These are phyloP conservation scores for Parauchenoglanis ngamensis DNA, from an alignment of 2,797 vertebrate species.

Conservation along the genomic window DNA sequence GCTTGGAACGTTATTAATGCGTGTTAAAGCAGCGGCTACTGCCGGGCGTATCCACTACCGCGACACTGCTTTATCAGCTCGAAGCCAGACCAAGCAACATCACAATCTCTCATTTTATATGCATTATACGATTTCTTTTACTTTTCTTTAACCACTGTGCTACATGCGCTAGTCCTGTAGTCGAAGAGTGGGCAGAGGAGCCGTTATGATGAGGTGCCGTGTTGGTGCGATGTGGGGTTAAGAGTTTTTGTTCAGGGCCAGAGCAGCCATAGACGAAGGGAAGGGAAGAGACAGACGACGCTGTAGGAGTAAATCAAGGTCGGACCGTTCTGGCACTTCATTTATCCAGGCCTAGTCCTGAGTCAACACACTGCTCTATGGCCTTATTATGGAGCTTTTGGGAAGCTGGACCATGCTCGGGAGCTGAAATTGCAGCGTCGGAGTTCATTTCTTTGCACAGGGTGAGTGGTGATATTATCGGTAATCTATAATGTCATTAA, in stretches of 20 bases:
- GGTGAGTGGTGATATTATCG: not conserved
- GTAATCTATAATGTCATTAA: not conserved
- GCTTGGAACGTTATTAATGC: slow-evolving; percentile 30
- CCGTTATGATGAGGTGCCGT: slow-evolving; percentile 17
- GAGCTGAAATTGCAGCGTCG: slow-evolving; percentile 26
- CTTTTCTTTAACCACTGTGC: not conserved
- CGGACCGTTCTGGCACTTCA: slow-evolving; percentile 32
- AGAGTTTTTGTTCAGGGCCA: slow-evolving; percentile 35
- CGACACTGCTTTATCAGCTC: slow-evolving; percentile 20
- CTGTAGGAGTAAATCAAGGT: slow-evolving; percentile 42
- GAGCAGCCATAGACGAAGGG: slow-evolving; percentile 12
- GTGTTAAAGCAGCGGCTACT: slow-evolving; percentile 34
- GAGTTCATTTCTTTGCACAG: slow-evolving; percentile 2
- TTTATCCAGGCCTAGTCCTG: slow-evolving; percentile 36
- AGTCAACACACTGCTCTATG: slow-evolving; percentile 31
- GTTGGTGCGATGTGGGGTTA: slow-evolving; percentile 31
- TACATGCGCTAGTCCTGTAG: not conserved
- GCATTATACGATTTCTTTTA: not conserved
- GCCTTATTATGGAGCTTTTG: slow-evolving; percentile 29
- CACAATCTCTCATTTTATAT: not conserved
- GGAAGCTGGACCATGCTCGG: slow-evolving; percentile 12
- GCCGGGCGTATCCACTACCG: not conserved
- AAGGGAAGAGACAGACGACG: slow-evolving; percentile 11
- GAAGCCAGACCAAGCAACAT: not conserved
- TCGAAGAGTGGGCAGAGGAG: not conserved